Evolutionary conservation across 1,140 invertebrate species (phyloP).

Genomic region (Drosophila setifemur): DNA sequence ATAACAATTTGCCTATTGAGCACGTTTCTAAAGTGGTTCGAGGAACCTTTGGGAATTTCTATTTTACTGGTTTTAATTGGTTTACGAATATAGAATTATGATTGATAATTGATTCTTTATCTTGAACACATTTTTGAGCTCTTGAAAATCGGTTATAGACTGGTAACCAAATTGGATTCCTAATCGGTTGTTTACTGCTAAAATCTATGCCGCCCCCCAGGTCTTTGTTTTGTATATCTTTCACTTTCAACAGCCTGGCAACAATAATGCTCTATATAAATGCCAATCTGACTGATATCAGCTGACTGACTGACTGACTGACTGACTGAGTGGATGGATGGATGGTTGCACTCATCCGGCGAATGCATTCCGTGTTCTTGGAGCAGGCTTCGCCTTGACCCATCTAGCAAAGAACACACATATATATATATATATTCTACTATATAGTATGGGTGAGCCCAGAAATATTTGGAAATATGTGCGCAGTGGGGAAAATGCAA

Average conservation of each 20-base stretch:
- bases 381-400: conserved; percentile 30
- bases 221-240: conserved; percentile 11
- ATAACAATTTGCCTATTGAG: too few species aligned
- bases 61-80: too few species aligned
- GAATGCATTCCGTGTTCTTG: not conserved
- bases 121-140: too few species aligned
- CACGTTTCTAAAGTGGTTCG: too few species aligned
- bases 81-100: too few species aligned
- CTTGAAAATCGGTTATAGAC: not conserved
- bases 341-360: conserved; percentile 5
- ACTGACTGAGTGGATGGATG: conserved; percentile 18
- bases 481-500: conserved; percentile 30
- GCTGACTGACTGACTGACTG: too few species aligned
- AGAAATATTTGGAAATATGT: conserved; percentile 27
- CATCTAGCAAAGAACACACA: conserved; percentile 4
- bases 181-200: conserved; percentile 6
- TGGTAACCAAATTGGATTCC: conserved; percentile 15
- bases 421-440: not conserved
- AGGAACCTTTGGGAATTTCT: too few species aligned
- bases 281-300: not conserved
- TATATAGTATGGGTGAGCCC: conserved; percentile 6
- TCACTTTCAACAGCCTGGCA: conserved; percentile 6
- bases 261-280: not conserved
- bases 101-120: too few species aligned
- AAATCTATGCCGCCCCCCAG: not conserved